Evolutionary conservation across 2,888 invertebrate species (phyloP), one percentile per base, ranked within the genome.

Genomic region (Diarsia dahlii): DNA sequence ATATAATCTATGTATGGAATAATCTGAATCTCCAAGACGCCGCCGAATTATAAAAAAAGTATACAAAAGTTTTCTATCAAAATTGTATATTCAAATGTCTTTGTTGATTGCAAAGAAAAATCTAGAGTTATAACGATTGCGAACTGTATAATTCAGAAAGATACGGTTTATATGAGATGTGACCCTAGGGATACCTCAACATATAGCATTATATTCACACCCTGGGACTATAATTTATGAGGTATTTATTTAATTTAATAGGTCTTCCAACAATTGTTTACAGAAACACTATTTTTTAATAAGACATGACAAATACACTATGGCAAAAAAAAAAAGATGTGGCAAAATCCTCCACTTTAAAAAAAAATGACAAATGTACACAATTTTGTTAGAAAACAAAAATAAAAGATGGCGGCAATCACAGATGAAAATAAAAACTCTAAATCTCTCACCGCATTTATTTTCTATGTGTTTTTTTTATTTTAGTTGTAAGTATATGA

Each of bases 381-480:
- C 83, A 81, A 84, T 84, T 85, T 80, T 78, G 74, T 71, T 62
- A 80, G 70, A 45, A 67, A 81, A 76, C 60, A 6, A 63, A 72
- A 76, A 60, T 34, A 10, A 66, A 69, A 48, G 10, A 83, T 86
- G 88, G 86, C 78, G 88, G 72, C 86, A 88, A 88, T 88, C 88
- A 88, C 88, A 86, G 88, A 78, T 88, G 84, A 74, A 28, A 82
- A 76, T 84, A 78, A 84, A 86, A 82, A 78, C 80, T 82, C 46
- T 80, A 84, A 79, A 84, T 76, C 76, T 87, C 80, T 80, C 81
- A 77, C 74, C 82, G 87, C 89, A 88, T 88, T 88, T 88, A 88
- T 88, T 87, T 84, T 84, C 67, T 88, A 86, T 78, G 76, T 62
- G 80, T 86, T 87, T 75, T 28, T 28, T 15, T 56, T 76, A 60